Conservation (phyloP, 2,888 invertebrate genomes). For the Trachelus troglodyta region DNA sequence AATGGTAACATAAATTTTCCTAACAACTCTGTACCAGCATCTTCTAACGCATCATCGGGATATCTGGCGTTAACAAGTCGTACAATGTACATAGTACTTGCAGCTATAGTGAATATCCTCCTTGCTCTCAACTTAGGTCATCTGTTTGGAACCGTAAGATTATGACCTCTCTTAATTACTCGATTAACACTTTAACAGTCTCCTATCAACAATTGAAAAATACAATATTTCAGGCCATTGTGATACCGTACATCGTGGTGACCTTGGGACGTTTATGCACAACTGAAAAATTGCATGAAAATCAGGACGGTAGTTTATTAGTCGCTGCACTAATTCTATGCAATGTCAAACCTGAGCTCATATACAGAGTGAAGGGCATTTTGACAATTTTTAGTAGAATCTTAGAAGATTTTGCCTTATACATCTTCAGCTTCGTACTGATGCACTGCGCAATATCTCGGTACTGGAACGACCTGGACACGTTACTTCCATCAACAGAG, state of each 20-base stretch:
- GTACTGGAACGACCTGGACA: slow-evolving; percentile 27
- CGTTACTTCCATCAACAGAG: background rate
- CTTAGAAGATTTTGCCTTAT: slow-evolving; percentile 48
- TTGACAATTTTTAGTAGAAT: slow-evolving; percentile 34
- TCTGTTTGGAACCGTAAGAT: slow-evolving; percentile 50
- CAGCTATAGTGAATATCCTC: slow-evolving; percentile 49
- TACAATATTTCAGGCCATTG: slow-evolving; percentile 46
- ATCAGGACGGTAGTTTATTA: slow-evolving; percentile 42
- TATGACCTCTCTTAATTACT: background rate
- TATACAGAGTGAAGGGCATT: slow-evolving; percentile 39
- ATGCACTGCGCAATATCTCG: slow-evolving; percentile 35
- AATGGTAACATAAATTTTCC: slow-evolving; percentile 7
- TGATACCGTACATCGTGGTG: slow-evolving; percentile 48
- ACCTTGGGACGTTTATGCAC: slow-evolving; percentile 41
- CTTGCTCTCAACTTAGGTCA: slow-evolving; percentile 41
- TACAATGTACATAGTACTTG: slow-evolving; percentile 44
- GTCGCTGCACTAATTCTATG: slow-evolving; percentile 51
- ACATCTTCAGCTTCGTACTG: slow-evolving; percentile 51
- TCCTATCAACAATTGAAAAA: background rate
- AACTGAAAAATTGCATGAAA: slow-evolving; percentile 22
- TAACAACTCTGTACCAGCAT: slow-evolving; percentile 10
- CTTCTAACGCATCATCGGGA: slow-evolving; percentile 19
- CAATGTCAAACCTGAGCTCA: slow-evolving; percentile 49
- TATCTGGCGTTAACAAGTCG: slow-evolving; percentile 31
- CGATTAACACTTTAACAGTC: background rate